Conservation (phyloP, 2,888 invertebrate species). For the Euplagia quadripunctaria region DNA sequence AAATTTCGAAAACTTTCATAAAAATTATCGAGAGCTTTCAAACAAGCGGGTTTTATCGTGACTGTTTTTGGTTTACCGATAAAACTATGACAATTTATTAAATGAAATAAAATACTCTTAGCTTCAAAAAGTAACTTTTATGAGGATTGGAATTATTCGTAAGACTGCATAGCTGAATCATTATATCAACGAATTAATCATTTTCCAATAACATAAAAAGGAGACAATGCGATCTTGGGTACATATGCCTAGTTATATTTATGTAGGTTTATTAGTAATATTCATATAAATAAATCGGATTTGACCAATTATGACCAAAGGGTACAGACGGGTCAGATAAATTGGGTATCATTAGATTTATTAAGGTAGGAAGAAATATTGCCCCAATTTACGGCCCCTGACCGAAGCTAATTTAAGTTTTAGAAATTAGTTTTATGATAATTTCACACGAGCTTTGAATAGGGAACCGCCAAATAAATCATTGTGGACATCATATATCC, state of each 20-base stretch:
- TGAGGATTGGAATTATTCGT: not conserved
- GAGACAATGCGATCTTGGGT: not conserved
- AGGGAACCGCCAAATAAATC: not conserved
- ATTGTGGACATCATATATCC: not conserved
- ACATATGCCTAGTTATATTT: not conserved
- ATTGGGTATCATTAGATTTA: slow-evolving; percentile 45
- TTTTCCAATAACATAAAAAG: not conserved
- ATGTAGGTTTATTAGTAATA: slow-evolving; percentile 21
- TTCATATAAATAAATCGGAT: slow-evolving; percentile 21
- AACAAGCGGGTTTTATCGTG: no score
- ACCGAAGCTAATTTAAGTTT: slow-evolving; percentile 19
- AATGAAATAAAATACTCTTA: not conserved
- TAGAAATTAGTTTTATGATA: slow-evolving; percentile 22
- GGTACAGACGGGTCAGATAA: slow-evolving; percentile 29
- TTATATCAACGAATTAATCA: no score
- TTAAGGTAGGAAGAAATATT: slow-evolving; percentile 29
- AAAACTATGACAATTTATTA: not conserved
- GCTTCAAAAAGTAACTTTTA: not conserved
- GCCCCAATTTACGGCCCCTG: slow-evolving; percentile 20
- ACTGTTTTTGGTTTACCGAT: no score
- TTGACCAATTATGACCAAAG: slow-evolving; percentile 27
- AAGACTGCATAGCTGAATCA: not conserved
- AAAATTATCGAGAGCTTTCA: no score
- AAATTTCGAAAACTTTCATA: no score
- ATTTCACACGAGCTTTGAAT: slow-evolving; percentile 13